phyloP scores from a whole-genome alignment of 2,888 invertebrate species.

The Macrophya alboannulata region DNA sequence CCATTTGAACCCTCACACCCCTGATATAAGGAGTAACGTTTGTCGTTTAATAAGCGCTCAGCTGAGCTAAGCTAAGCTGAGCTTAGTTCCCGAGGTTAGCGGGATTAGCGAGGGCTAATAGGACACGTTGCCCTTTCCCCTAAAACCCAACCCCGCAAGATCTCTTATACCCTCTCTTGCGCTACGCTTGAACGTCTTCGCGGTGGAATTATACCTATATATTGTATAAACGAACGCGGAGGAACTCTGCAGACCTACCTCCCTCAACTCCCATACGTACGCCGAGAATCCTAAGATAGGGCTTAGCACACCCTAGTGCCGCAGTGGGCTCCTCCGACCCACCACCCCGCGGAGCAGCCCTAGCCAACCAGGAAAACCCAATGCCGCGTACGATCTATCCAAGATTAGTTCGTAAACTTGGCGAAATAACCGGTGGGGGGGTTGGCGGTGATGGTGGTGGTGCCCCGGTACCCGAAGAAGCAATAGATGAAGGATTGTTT shows the following conservation, averaged over 20 bases:
- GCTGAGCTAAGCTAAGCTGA: constrained; percentile 59
- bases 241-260: constrained; percentile 6
- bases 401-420: constrained; percentile 74
- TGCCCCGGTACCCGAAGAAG: constrained; percentile 58
- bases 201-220: constrained; percentile 59
- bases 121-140: constrained; percentile 56
- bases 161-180: constrained; percentile 51
- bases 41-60: constrained; percentile 65
- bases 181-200: constrained; percentile 55
- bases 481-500: constrained; percentile 69
- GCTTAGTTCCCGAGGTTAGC: constrained; percentile 58
- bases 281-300: constrained; percentile 58
- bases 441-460: constrained; percentile 59
- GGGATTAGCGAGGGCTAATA: constrained; percentile 58
- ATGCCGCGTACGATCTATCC: constrained; percentile 64
- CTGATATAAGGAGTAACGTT: constrained; percentile 60
- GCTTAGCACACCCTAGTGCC: constrained; percentile 52
- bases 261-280: constrained; percentile 51
- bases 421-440: constrained; percentile 69
- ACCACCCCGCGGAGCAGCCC: constrained; percentile 48
- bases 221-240: constrained; percentile 53
- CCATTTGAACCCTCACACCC: constrained; percentile 18
- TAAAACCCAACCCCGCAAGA: constrained; percentile 44
- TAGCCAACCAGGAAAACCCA: constrained; percentile 38
- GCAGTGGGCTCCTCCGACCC: constrained; percentile 41